These are phyloP conservation scores for Catajapyx aquilonaris DNA, from an alignment of 1,140 invertebrate genomes.

Conservation along the genomic window DNA sequence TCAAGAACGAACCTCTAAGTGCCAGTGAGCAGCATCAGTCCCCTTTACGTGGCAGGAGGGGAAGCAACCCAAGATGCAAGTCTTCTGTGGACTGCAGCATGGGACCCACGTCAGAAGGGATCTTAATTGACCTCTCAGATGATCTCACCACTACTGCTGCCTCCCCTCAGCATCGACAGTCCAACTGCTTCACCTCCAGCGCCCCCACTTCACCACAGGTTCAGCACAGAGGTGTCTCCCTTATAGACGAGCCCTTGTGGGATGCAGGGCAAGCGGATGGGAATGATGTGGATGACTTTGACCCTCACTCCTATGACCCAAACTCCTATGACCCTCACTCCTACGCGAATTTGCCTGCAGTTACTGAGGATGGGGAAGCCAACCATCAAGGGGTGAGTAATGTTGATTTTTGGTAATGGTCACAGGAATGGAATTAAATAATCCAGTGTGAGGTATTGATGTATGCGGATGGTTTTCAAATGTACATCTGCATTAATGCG, in stretches of 20 bases:
- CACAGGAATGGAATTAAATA: conserved; percentile 3
- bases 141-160: conserved; percentile 7
- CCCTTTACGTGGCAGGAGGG: conserved; percentile 2
- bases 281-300: conserved; percentile 3
- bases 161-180: conserved; percentile 12
- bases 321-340: conserved; percentile 16
- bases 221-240: conserved; percentile 21
- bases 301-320: neutral
- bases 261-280: conserved; percentile 23
- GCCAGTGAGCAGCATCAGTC: conserved; percentile 10
- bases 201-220: conserved; percentile 8
- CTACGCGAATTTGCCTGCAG: conserved; percentile 21
- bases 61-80: neutral
- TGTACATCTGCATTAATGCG: neutral
- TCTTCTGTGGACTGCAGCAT: too few relatives aligned
- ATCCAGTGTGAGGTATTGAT: neutral
- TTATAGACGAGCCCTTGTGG: conserved; percentile 58
- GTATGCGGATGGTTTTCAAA: neutral
- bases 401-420: conserved; percentile 8
- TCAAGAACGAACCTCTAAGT: conserved; percentile 21
- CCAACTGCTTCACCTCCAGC: conserved; percentile 11
- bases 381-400: conserved; percentile 11
- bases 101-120: conserved; percentile 16
- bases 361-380: conserved; percentile 9
- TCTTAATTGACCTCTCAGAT: conserved; percentile 23